Conservation (phyloP, 2,888 invertebrate species). For the Zonitis immaculata region DNA sequence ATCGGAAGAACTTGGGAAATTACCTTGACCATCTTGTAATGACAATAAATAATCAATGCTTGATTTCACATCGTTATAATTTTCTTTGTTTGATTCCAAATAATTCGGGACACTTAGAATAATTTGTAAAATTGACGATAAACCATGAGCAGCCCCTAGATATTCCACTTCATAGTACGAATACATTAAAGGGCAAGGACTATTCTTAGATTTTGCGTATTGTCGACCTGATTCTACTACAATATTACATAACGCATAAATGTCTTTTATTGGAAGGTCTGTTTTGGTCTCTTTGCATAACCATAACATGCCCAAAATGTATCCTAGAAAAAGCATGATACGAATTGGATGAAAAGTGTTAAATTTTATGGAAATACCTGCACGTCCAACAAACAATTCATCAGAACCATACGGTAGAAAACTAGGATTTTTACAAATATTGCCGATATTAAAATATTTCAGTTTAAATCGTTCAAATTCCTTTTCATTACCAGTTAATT, state of each 20-base stretch:
- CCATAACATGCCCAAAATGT: conserved; percentile 72
- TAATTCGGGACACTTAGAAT: conserved; percentile 59
- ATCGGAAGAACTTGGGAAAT: conserved; percentile 58
- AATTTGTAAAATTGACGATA: conserved; percentile 63
- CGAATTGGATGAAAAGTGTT: too few relatives aligned
- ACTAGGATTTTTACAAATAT: conserved; percentile 51
- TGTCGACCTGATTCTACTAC: conserved; percentile 68
- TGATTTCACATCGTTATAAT: conserved; percentile 57
- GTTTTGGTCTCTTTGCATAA: conserved; percentile 56
- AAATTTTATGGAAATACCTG: too few relatives aligned
- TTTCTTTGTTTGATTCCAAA: conserved; percentile 50
- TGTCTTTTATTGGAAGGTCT: conserved; percentile 48
- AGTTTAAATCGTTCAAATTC: conserved; percentile 39
- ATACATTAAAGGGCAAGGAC: conserved; percentile 71
- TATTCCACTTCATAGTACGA: conserved; percentile 66
- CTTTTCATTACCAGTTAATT: conserved; percentile 50
- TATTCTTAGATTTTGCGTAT: conserved; percentile 57
- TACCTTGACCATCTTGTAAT: conserved; percentile 63
- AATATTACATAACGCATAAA: conserved; percentile 62
- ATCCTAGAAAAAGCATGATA: conserved; percentile 53
- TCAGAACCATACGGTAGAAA: conserved; percentile 69
- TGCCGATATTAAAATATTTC: conserved; percentile 47
- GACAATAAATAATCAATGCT: conserved; percentile 64
- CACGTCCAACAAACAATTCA: conserved; percentile 80
- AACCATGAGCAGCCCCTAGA: conserved; percentile 67